Conservation (phyloP, 2,113 vertebrate genomes). For the Toxostoma redivivum region DNA sequence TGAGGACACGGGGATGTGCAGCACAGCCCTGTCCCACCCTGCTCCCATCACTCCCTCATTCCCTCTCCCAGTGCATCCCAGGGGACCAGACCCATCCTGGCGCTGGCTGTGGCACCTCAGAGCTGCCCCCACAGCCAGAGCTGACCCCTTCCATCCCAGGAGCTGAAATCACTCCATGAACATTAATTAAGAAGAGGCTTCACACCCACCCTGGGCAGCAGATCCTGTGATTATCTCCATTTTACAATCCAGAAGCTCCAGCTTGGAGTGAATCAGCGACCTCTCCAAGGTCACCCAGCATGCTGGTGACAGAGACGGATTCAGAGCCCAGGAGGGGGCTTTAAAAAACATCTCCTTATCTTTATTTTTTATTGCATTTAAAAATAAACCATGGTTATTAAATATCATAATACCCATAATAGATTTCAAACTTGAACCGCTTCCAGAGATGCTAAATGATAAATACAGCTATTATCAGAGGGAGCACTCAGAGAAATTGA, state of each 20-base stretch:
- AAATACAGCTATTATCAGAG: constrained; percentile 55
- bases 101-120: rapidly evolving
- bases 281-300: constrained; percentile 33
- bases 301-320: constrained; percentile 19
- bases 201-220: neutral
- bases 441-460: constrained; percentile 60
- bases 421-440: constrained; percentile 39
- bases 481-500: constrained; percentile 40
- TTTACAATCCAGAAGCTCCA: neutral
- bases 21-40: neutral
- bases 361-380: constrained; percentile 50
- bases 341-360: neutral
- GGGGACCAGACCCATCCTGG: neutral
- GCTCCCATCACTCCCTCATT: rapidly evolving
- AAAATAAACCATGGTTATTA: constrained; percentile 59
- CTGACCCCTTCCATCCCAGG: neutral
- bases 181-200: neutral
- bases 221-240: neutral
- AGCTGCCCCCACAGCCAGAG: neutral
- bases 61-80: neutral
- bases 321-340: constrained; percentile 2
- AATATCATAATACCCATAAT: constrained; percentile 44
- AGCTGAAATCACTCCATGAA: neutral
- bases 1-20: rapidly evolving
- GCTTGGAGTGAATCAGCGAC: neutral